Conservation (phyloP, 2,797 vertebrate genomes). For the Anabacerthia variegaticeps region DNA sequence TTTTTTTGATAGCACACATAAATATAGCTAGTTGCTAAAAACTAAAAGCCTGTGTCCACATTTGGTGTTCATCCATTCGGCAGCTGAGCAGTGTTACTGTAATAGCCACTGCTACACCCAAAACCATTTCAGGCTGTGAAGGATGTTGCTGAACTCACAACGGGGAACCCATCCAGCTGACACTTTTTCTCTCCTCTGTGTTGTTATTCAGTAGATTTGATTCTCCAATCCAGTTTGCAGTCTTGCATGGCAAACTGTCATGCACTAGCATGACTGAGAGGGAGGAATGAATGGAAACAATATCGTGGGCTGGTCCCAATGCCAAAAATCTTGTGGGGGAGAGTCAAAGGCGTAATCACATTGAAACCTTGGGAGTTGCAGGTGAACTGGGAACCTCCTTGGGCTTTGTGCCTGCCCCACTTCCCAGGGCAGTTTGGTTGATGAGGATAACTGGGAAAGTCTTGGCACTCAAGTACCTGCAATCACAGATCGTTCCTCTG, state of each 20-base stretch:
- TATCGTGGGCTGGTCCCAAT: neutral
- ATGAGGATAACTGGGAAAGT: neutral
- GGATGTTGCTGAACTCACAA: neutral
- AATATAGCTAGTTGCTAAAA: neutral
- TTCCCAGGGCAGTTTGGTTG: neutral
- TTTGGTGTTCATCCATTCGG: fast-evolving
- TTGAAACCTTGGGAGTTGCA: neutral
- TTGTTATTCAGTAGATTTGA: neutral
- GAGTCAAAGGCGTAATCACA: neutral
- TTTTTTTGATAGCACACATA: neutral
- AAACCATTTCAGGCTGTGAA: neutral
- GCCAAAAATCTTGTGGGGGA: neutral
- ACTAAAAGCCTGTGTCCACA: fast-evolving
- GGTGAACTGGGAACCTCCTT: neutral
- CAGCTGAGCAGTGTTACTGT: neutral
- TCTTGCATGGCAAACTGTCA: neutral
- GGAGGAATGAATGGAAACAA: neutral
- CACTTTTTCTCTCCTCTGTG: neutral
- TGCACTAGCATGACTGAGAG: neutral
- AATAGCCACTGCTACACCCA: neutral
- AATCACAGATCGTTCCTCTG: neutral
- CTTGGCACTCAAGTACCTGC: neutral
- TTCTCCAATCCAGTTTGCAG: fast-evolving
- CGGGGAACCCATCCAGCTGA: neutral
- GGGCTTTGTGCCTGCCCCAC: neutral